Percentiles rank a stretch among this genome's conserved stretches.
These are phyloP conservation scores for Crocodylus rhombifer DNA, from an alignment of 2,797 vertebrate genomes.

Conservation along the genomic window DNA sequence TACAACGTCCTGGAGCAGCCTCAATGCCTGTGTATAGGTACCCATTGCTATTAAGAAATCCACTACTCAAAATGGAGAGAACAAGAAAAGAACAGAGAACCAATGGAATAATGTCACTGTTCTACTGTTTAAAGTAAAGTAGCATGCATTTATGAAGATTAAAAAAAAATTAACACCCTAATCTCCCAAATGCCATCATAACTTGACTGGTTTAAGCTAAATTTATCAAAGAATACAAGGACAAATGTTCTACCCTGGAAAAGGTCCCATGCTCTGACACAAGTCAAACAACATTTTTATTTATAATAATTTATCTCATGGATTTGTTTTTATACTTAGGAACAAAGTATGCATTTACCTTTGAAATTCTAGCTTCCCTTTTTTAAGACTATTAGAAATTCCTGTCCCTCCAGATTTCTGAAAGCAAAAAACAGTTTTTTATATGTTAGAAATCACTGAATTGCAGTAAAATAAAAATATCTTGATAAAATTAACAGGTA, in stretches of 20 bases:
- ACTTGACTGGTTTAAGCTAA: background rate
- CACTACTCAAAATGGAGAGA: background rate
- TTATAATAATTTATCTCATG: background rate
- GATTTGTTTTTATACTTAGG: background rate
- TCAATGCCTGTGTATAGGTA: too few relatives aligned
- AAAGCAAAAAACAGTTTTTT: slow-evolving; percentile 19
- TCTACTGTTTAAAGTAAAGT: background rate
- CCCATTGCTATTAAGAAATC: background rate
- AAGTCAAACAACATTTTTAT: background rate
- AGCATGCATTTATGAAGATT: background rate
- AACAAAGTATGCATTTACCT: slow-evolving; percentile 68
- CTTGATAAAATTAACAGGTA: background rate
- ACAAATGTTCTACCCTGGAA: background rate
- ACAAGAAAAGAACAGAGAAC: background rate
- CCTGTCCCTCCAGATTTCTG: slow-evolving; percentile 68
- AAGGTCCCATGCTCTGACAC: accelerated
- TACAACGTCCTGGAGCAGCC: too few relatives aligned
- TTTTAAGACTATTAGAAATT: slow-evolving; percentile 18
- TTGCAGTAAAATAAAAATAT: background rate
- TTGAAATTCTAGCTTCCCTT: slow-evolving; percentile 53
- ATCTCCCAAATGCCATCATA: background rate
- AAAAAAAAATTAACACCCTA: background rate
- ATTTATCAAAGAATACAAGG: background rate
- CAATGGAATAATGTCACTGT: background rate
- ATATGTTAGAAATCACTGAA: background rate